phyloP scores from a whole-genome alignment of 2,888 invertebrate genomes.

The Drosophila ezoana region DNA sequence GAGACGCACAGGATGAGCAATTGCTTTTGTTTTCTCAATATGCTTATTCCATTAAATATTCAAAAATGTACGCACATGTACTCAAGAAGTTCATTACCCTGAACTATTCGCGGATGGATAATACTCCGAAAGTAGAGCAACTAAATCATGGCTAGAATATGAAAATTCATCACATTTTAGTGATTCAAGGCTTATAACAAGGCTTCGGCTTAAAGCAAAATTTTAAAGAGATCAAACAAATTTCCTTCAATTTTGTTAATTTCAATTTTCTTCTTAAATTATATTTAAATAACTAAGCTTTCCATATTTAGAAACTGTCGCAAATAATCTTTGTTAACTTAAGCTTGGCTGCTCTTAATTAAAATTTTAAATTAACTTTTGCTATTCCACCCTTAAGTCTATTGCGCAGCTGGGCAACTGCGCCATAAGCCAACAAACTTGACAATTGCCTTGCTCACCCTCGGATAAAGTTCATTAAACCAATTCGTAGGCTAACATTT shows the following conservation, averaged over 20 bases:
- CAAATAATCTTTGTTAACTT: too few species aligned
- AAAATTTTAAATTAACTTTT: neutral
- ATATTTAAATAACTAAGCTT: too few species aligned
- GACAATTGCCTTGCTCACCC: slow-evolving; percentile 7
- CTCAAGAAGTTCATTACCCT: neutral
- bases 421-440: slow-evolving; percentile 25
- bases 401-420: slow-evolving; percentile 53
- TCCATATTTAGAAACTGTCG: too few species aligned
- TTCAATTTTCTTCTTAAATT: too few species aligned
- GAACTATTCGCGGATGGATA: too few species aligned
- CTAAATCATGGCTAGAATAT: too few species aligned
- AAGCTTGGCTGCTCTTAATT: neutral
- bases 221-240: too few species aligned
- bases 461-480: slow-evolving; percentile 47
- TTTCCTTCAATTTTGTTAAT: too few species aligned
- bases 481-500: slow-evolving; percentile 64
- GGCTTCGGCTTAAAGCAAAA: too few species aligned
- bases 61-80: neutral
- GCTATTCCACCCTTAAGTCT: slow-evolving; percentile 44
- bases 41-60: neutral
- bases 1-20: neutral
- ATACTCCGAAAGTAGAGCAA: neutral
- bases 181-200: too few species aligned
- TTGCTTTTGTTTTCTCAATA: neutral
- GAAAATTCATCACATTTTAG: too few species aligned